Base-by-base conservation (phyloP, 2,888 invertebrate species). In the Geotrupes spiniger region DNA sequence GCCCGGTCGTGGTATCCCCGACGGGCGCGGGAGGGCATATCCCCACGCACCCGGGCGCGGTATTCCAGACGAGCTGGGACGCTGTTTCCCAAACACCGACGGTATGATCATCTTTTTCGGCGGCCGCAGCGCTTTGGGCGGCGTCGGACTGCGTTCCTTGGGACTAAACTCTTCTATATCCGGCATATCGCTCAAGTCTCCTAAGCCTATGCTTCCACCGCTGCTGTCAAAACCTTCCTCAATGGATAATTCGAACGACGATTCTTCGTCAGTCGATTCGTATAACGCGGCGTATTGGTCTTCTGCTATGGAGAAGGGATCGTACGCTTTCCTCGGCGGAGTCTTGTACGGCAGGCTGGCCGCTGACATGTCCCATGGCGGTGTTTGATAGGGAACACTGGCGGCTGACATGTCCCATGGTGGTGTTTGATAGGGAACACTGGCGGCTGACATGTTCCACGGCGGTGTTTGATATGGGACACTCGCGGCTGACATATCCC, bases 391-490 rank as follows among this genome's bases (percentile, higher is more conserved):
- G 5, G 51, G 51, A n/a, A 51, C 28, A 16, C 51, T 51, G 2
- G 51, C 44, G 1, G 48, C 44, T 29, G 31, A 11, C 31, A 38
- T 36, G 14, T 42, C 42, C 42, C 42, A 39, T 6, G 47, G 28
- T 11, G 50, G 50, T 11, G 46, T 42, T 11, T 28, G 11, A 16
- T 33, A 48, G 4, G 51, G 42, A n/a, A 38, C 8, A 29, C 42
- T 47, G 15, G 41, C 26, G 1, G 29, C 39, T 17, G 31, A 33
- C 26, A 27, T 26, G 6, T 28, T 37, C 3, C 10, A 25, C 2
- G 38, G 36, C n/a, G 54, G 54, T 5, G 47, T 47, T 43, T 27
- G 40, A 11, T 51, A 47, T 9, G 51, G 51, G n/a, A 51, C 28
- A 16, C 51, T 51, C 1, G 51, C 44, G 1, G 48, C 44, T 29